Base-by-base conservation (phyloP, 92 coral and sea anemone genomes). In the Porites rus region DNA sequence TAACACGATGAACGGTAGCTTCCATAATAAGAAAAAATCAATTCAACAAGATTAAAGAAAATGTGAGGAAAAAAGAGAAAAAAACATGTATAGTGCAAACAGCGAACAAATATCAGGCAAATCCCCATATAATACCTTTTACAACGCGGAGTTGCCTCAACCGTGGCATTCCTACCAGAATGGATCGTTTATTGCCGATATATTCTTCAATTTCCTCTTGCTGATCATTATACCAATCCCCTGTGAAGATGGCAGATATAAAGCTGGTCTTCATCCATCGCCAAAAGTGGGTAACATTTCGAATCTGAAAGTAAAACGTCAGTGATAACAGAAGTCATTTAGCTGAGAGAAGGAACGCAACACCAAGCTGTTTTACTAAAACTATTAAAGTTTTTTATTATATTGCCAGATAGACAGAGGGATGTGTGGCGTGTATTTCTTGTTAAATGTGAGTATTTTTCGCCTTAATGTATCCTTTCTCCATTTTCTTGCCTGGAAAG, bases 81-180 rank as follows among this genome's bases (percentile, higher is more conserved):
- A 38, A 38, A 38, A 38, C 46, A 38, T 38, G 6, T 38, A 3
- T 38, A 38, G 5, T 0, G 46, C 46, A 38, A 38, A 38, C 5
- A 38, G 6, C 46, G 46, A 38, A 3, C 46, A 38, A 38, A 38
- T 38, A 38, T 38, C 46, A 3, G 46, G 46, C 46, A 38, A 38
- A 38, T 38, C 46, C 6, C 7, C 46, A 38, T 4, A 38, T 38
- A 54, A 25, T 79, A 66, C 83, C 66, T 79, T 46, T 65, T 73
- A 18, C 50, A 11, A 79, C 22, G 7, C 83, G 9, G 31, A 79
- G 83, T 21, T 79, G 83, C 12, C 83, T 46, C 20, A 79, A 22
- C 20, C 73, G 83, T 1, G 83, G 83, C 83, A 79, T 63, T 6
- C 83, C 83, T 56, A 79, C 74, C 74, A 79, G 8, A 38, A 79